phyloP scores from a whole-genome alignment of 2,797 vertebrate genomes.

The Acanthopagrus latus region DNA sequence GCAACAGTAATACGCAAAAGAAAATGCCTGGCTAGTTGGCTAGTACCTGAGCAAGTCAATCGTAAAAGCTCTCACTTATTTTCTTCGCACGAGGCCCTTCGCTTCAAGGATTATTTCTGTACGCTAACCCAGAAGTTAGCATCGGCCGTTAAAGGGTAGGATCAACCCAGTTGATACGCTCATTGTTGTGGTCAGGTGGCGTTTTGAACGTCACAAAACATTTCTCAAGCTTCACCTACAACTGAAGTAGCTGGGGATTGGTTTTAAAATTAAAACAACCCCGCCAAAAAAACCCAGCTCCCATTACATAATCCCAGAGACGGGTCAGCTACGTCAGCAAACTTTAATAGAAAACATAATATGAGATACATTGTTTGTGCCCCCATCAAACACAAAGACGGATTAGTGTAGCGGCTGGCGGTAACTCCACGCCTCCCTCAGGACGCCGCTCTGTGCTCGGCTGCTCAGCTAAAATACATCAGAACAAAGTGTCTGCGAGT shows the following conservation, averaged over 20 bases:
- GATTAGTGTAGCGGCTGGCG: slow-evolving; percentile 13
- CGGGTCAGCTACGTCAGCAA: background rate
- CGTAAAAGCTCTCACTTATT: background rate
- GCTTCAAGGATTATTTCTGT: background rate
- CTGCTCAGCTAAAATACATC: background rate
- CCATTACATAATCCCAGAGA: too few species aligned
- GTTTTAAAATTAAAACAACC: too few species aligned
- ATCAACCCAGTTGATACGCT: too few species aligned
- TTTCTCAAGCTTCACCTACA: too few species aligned
- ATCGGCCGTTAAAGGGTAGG: too few species aligned
- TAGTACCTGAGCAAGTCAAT: background rate
- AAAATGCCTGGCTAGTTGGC: background rate
- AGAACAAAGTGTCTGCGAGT: slow-evolving; percentile 36
- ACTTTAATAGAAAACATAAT: background rate
- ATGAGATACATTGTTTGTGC: background rate
- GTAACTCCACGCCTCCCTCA: slow-evolving; percentile 31
- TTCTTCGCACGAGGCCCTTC: background rate
- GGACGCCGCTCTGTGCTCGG: background rate
- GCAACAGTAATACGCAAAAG: too few species aligned
- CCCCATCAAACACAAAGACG: slow-evolving; percentile 12
- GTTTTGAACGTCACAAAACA: too few species aligned
- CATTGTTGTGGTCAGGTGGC: too few species aligned
- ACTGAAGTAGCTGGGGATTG: too few species aligned
- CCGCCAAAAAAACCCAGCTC: too few species aligned
- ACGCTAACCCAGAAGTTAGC: too few species aligned